phyloP scores from a whole-genome alignment of 1,140 invertebrate genomes.

The Chlorops oryzae region DNA sequence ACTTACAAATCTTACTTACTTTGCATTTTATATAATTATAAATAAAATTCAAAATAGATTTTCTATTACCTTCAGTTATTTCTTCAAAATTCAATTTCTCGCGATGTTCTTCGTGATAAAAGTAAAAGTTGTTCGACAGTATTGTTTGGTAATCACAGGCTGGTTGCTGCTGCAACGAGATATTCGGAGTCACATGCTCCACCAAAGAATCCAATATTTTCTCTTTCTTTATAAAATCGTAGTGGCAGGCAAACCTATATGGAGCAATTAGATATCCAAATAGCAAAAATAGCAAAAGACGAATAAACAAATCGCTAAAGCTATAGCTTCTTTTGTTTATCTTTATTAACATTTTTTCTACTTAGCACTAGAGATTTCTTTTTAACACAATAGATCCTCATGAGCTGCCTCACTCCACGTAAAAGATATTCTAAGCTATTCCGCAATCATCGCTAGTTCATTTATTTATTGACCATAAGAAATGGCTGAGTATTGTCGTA shows the following conservation, averaged over 20 bases:
- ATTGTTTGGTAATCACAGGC: slow-evolving; percentile 38
- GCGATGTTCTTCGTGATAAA: slow-evolving; percentile 29
- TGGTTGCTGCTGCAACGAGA: slow-evolving; percentile 24
- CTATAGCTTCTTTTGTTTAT: slow-evolving; percentile 27
- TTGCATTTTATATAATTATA: no score
- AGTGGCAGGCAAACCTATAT: slow-evolving; percentile 40
- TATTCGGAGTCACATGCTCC: slow-evolving; percentile 27
- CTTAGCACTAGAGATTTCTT: background rate
- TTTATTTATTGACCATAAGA: no score
- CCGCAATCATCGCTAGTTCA: no score
- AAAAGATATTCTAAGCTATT: no score
- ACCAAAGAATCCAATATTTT: slow-evolving; percentile 28
- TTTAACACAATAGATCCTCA: no score
- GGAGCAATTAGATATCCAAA: slow-evolving; percentile 35
- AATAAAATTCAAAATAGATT: no score
- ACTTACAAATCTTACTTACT: no score
- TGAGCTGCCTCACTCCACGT: no score
- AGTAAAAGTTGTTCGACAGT: slow-evolving; percentile 29
- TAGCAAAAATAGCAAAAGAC: slow-evolving; percentile 21
- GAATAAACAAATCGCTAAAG: slow-evolving; percentile 25
- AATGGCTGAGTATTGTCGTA: no score
- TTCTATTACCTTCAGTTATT: no score
- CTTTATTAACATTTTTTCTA: slow-evolving; percentile 25
- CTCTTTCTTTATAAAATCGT: slow-evolving; percentile 31
- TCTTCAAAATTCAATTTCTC: slow-evolving; percentile 25